These are phyloP conservation scores for Caenorhabditis uteleia DNA, from an alignment of 2,888 invertebrate genomes.

Conservation along the genomic window DNA sequence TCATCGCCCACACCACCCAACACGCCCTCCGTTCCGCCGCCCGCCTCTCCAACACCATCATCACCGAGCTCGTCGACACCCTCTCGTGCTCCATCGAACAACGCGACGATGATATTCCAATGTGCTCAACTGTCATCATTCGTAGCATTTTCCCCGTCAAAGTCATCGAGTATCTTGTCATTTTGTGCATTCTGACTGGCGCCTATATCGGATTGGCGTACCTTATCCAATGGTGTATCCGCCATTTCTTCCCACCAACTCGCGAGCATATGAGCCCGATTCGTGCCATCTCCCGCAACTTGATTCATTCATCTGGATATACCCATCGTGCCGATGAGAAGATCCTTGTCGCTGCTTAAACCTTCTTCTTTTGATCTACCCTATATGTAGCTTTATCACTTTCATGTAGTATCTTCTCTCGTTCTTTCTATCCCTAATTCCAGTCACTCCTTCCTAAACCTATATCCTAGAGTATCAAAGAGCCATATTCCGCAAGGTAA, in stretches of 20 bases:
- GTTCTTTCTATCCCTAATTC: conserved; percentile 4
- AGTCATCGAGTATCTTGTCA: conserved; percentile 62
- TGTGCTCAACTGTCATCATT: conserved; percentile 40
- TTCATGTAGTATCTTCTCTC: conserved; percentile 3
- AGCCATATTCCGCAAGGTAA: conserved; percentile 32
- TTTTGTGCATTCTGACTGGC: conserved; percentile 61
- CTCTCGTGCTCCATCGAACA: conserved; percentile 56
- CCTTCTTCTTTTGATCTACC: not conserved
- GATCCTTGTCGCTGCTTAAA: conserved; percentile 26
- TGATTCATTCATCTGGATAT: no score
- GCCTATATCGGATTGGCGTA: conserved; percentile 67
- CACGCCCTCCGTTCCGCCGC: conserved; percentile 24
- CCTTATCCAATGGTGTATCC: conserved; percentile 59
- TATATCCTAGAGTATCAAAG: conserved; percentile 9
- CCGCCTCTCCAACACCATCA: conserved; percentile 13
- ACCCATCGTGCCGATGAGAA: no score
- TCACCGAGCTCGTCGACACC: conserved; percentile 45
- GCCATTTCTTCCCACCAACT: conserved; percentile 51
- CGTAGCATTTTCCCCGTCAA: conserved; percentile 61
- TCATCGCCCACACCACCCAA: conserved; percentile 22
- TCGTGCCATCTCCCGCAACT: no score
- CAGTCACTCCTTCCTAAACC: conserved; percentile 1
- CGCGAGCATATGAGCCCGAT: conserved; percentile 17
- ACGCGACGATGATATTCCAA: conserved; percentile 38
- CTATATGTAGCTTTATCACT: conserved; percentile 1